phyloP scores from a whole-genome alignment of 1,140 invertebrate species.

The Meteorus sp. region DNA sequence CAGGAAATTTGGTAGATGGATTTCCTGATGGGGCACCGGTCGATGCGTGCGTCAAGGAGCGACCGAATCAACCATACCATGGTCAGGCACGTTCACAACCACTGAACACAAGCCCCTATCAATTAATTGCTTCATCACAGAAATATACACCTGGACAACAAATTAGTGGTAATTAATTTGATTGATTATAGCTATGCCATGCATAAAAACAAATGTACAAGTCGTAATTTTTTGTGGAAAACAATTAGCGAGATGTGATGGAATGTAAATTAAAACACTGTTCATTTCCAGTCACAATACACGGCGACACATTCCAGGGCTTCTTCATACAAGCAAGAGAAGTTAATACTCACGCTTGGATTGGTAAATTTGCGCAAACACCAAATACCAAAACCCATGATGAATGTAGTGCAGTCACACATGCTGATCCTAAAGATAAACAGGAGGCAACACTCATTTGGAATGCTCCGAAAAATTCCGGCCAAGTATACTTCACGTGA shows the following conservation, averaged over 20 bases:
- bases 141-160: conserved; percentile 67
- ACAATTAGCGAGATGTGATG: neutral
- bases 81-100: conserved; percentile 68
- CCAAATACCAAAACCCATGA: conserved; percentile 73
- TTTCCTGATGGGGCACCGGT: conserved; percentile 79
- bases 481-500: conserved; percentile 79
- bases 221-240: neutral
- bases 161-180: conserved; percentile 62
- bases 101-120: conserved; percentile 65
- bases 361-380: conserved; percentile 71
- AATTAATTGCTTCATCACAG: conserved; percentile 65
- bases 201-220: neutral
- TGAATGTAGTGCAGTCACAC: conserved; percentile 78
- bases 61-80: conserved; percentile 74
- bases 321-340: conserved; percentile 82
- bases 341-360: conserved; percentile 68
- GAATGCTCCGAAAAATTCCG: conserved; percentile 68
- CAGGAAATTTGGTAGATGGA: conserved; percentile 34
- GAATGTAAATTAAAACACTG: conserved; percentile 12
- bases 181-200: neutral
- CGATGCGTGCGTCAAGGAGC: conserved; percentile 73
- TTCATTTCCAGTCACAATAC: conserved; percentile 63
- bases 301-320: conserved; percentile 69
- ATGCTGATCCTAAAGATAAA: conserved; percentile 76
- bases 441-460: conserved; percentile 71